Percentiles rank a stretch among this genome's conserved stretches.
Conservation (phyloP, 2,888 invertebrate genomes). For the Epinotia ramella region DNA sequence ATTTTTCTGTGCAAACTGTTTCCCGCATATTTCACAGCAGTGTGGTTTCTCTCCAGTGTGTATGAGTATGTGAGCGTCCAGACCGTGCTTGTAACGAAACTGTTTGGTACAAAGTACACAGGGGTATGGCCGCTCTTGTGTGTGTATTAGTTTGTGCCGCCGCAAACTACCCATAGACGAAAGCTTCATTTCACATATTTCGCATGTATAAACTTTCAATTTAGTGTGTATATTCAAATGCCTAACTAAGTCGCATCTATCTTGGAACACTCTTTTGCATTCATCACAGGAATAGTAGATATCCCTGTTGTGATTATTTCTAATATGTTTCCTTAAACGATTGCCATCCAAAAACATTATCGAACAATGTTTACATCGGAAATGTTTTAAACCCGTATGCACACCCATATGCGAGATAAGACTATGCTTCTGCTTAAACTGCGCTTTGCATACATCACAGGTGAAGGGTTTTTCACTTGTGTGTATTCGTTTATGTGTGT, state of each 20-base stretch:
- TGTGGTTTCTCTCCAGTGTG: conserved; percentile 22
- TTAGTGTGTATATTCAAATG: conserved; percentile 4
- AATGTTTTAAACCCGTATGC: not conserved
- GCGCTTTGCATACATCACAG: conserved; percentile 8
- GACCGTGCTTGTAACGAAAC: not conserved
- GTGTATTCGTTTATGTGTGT: conserved; percentile 1
- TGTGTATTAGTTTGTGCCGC: conserved; percentile 16
- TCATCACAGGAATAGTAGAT: not conserved
- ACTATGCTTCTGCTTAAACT: not conserved
- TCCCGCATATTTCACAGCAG: conserved; percentile 15
- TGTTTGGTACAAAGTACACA: conserved; percentile 1
- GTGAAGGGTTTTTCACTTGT: not conserved
- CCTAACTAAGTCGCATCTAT: not conserved
- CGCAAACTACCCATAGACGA: not conserved
- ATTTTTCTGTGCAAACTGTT: not conserved
- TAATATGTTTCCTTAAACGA: conserved; percentile 4
- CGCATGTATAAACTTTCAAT: conserved; percentile 8
- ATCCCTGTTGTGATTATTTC: not conserved
- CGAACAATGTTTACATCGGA: not conserved
- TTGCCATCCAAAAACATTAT: not conserved
- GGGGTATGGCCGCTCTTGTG: not conserved
- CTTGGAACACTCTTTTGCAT: conserved; percentile 2
- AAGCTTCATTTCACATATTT: not conserved
- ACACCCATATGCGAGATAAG: conserved; percentile 1
- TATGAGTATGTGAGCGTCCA: not conserved